These are phyloP conservation scores for Trididemnum clinides DNA, from an alignment of 23 tunicate species.

Conservation along the genomic window DNA sequence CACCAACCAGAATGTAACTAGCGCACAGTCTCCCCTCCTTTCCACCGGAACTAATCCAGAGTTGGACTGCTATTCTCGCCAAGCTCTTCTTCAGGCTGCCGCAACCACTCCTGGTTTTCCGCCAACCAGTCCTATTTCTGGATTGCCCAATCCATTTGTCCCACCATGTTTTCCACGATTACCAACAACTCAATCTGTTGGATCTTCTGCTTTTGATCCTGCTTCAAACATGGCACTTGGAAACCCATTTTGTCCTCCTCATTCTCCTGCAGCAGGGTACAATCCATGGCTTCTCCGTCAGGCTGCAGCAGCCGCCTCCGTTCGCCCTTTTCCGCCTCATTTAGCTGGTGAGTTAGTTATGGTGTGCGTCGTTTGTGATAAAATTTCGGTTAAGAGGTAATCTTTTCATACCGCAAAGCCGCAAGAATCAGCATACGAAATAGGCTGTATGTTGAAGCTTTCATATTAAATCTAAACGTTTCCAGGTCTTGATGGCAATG, in stretches of 20 bases:
- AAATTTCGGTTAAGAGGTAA: too few relatives aligned
- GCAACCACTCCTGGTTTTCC: conserved; percentile 40
- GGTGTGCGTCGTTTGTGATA: too few relatives aligned
- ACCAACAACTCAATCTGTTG: neutral
- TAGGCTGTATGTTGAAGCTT: too few relatives aligned
- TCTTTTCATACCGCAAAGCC: too few relatives aligned
- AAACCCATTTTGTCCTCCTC: conserved; percentile 26
- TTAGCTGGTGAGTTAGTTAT: conserved; percentile 49
- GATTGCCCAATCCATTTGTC: conserved; percentile 4
- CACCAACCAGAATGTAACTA: neutral
- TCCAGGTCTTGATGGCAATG: too few relatives aligned
- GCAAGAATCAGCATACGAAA: too few relatives aligned
- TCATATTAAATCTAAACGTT: too few relatives aligned
- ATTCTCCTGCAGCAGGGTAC: conserved; percentile 2
- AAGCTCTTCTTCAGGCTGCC: conserved; percentile 65
- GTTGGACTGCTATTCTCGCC: conserved; percentile 47
- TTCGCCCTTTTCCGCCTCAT: conserved; percentile 40
- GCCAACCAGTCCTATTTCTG: neutral
- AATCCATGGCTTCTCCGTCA: conserved; percentile 38
- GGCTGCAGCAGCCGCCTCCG: conserved; percentile 31
- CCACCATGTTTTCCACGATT: conserved; percentile 22
- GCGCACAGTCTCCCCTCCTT: conserved; percentile 18
- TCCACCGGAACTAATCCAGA: neutral
- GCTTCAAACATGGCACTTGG: neutral
- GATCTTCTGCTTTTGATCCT: conserved; percentile 1